A percentile compares a stretch with the other conserved stretches of the same genome.
phyloP scores from a whole-genome alignment of 1,140 invertebrate genomes.

The Pseudomyrmex flavicornis region DNA sequence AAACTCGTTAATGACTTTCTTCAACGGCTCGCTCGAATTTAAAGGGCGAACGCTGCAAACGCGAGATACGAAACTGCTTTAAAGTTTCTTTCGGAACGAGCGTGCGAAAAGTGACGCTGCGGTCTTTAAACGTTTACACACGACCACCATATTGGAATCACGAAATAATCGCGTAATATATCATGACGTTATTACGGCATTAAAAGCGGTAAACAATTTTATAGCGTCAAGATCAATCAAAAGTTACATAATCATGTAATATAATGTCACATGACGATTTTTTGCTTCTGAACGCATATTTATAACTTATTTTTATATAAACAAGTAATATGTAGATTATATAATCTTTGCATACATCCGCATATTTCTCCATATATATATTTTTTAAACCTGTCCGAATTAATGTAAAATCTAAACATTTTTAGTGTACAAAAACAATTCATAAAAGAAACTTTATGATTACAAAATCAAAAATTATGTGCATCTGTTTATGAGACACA shows the following conservation, averaged over 20 bases:
- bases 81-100: neutral
- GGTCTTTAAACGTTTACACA: neutral
- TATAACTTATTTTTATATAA: neutral
- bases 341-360: no score
- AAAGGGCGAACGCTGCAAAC: neutral
- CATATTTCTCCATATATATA: no score
- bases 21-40: neutral
- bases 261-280: neutral
- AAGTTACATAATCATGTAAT: neutral
- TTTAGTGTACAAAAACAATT: no score
- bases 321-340: neutral
- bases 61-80: neutral
- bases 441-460: no score
- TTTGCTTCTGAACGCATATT: neutral
- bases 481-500: no score
- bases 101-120: neutral
- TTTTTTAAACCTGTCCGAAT: no score
- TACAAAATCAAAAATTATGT: no score
- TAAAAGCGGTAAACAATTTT: neutral
- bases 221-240: neutral
- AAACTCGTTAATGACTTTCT: conserved; percentile 10
- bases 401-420: no score
- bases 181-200: neutral
- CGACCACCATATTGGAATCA: neutral
- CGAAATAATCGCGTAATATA: neutral